These are phyloP conservation scores for Hirundo rustica DNA, from an alignment of 2,797 vertebrate species.

Conservation along the genomic window DNA sequence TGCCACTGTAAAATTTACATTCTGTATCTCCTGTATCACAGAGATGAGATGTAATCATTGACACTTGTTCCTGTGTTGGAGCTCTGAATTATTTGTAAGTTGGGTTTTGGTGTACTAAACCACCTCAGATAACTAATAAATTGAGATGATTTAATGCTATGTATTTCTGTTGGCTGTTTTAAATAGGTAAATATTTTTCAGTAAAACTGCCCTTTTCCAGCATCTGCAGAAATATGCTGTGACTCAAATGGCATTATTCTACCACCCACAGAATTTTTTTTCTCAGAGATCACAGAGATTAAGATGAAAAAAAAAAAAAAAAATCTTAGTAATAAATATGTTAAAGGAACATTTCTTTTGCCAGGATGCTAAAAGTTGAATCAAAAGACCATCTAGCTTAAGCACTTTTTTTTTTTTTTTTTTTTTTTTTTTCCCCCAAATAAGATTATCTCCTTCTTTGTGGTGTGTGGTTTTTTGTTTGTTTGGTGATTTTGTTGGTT, in stretches of 20 bases:
- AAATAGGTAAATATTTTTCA: slow-evolving; percentile 52
- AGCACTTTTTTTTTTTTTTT: background rate
- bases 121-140: background rate
- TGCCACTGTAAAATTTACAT: background rate
- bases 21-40: background rate
- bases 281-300: slow-evolving; percentile 49
- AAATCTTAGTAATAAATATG: slow-evolving; percentile 50
- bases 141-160: slow-evolving; percentile 4
- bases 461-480: too few species aligned
- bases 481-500: too few species aligned
- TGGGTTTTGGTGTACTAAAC: background rate
- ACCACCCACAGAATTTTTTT: slow-evolving; percentile 59
- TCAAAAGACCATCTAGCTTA: slow-evolving; percentile 45
- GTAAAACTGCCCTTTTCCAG: slow-evolving; percentile 43
- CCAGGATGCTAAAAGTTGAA: slow-evolving; percentile 50
- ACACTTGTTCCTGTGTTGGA: background rate
- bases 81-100: background rate
- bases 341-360: slow-evolving; percentile 49
- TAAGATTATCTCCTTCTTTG: background rate
- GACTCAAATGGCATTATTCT: slow-evolving; percentile 58
- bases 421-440: background rate
- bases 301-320: slow-evolving; percentile 62
- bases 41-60: background rate
- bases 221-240: slow-evolving; percentile 45
- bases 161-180: slow-evolving; percentile 13